Base-by-base conservation (phyloP, 2,113 vertebrate species). In the Carettochelys insculpta region DNA sequence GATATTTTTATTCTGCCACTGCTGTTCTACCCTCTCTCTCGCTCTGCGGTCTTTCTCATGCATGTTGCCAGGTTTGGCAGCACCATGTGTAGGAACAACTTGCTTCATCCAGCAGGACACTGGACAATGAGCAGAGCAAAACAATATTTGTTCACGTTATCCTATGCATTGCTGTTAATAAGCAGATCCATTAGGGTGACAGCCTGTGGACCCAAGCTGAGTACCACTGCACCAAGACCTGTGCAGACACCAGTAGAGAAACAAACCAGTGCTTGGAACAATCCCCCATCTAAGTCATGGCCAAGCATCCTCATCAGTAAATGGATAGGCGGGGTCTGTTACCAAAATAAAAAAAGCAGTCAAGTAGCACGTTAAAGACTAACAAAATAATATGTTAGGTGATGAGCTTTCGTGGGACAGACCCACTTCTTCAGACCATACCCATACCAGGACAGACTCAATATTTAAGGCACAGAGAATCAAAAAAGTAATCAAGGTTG, bases 141-240 rank as follows among this genome's bases (percentile, higher is more conserved):
- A 29, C 0, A 29, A 4, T 0, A 29, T 45, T 20, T 58, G 77
- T 77, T 19, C 51, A 41, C 80, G 50, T 41, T 5, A 54, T 11
- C 20, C 27, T 2, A 11, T 53, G 75, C 71, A 41, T 2, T 11
- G 24, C 50, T 58, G 75, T 5, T 56, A 1, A 48, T 25, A 45
- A 38, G 29, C 5, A 81, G 34, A 58, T 20, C 79, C 53, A 51
- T 5, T 16, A 8, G 4, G 8, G 25, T 31, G 12, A 47, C 24
- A 5, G 19, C 11, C 5, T 3, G 0, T 17, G 81, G 81, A 4
- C 50, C 77, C 14, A 9, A 51, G 2, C 4, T 7, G n/a, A 20
- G 34, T 29, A 29, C 29, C 12, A 50, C 20, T 0, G 0, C 48
- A 48, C 48, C 13, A 13, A 1, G 4, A 2, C 0, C 1, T 17